Conservation (phyloP, 2,797 vertebrate species). For the Champsocephalus esox region DNA sequence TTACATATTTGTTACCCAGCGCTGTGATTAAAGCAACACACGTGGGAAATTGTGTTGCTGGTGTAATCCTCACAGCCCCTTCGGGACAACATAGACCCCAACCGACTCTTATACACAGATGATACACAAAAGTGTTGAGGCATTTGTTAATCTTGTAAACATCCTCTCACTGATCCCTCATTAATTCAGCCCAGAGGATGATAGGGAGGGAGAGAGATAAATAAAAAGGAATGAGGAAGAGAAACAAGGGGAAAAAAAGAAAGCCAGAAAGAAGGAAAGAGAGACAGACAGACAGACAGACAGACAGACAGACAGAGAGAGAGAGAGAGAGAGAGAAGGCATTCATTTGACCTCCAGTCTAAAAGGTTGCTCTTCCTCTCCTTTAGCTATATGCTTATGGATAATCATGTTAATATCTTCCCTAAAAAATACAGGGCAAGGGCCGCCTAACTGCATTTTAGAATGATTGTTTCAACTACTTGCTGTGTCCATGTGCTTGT, state of each 20-base stretch:
- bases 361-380: conserved; percentile 37
- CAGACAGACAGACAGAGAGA: neutral
- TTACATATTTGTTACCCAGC: conserved; percentile 8
- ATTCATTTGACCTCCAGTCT: conserved; percentile 37
- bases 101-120: conserved; percentile 50
- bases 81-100: conserved; percentile 53
- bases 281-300: conserved; percentile 2
- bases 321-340: conserved; percentile 2
- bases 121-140: conserved; percentile 53
- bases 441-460: conserved; percentile 33
- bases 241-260: no score
- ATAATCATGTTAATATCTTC: conserved; percentile 40
- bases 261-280: neutral
- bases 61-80: conserved; percentile 54
- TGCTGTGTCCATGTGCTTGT: conserved; percentile 19
- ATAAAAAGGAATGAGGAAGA: neutral
- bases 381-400: conserved; percentile 55
- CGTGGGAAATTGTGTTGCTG: conserved; percentile 35
- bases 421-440: conserved; percentile 27
- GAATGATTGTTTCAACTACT: conserved; percentile 22
- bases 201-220: conserved; percentile 29
- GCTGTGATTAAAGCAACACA: conserved; percentile 26
- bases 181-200: conserved; percentile 75
- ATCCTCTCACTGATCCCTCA: conserved; percentile 73
- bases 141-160: conserved; percentile 79